A percentile compares a stretch with the other conserved stretches of the same genome.
phyloP scores from a whole-genome alignment of 2,113 vertebrate genomes.

The Dicaeum eximium region DNA sequence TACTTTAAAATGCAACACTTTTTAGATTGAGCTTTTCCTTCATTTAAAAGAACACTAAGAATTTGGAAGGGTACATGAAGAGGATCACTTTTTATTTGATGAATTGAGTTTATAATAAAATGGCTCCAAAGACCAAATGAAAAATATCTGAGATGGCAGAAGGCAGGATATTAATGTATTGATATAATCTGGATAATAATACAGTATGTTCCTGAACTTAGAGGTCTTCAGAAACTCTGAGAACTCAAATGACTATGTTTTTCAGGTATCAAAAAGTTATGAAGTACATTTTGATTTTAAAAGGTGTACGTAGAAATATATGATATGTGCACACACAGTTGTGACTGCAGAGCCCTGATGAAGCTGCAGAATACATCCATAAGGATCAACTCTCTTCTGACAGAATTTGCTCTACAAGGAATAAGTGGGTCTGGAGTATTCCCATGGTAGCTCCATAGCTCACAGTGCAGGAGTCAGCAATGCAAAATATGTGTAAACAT shows the following conservation, averaged over 20 bases:
- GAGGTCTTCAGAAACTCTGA: constrained; percentile 10
- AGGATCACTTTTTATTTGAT: constrained; percentile 11
- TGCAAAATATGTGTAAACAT: not conserved
- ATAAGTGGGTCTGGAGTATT: not conserved
- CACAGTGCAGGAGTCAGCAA: not conserved
- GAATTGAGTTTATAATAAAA: constrained; percentile 18
- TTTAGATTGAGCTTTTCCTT: not conserved
- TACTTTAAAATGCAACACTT: not conserved
- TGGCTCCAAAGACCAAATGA: not conserved
- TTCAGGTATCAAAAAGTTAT: not conserved
- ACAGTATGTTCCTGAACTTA: not conserved
- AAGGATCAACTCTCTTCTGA: not conserved
- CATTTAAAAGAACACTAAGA: not conserved
- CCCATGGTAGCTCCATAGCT: not conserved
- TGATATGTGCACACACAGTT: not conserved
- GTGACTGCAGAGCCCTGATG: not conserved
- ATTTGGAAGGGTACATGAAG: not conserved
- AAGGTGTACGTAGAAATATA: not conserved
- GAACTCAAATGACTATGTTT: not conserved
- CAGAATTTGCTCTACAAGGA: not conserved
- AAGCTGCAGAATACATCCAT: not conserved
- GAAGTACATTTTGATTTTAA: not conserved
- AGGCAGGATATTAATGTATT: constrained; percentile 57
- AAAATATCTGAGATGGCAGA: constrained; percentile 13
- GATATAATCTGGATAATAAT: constrained; percentile 57